Base-by-base conservation (phyloP, 2,888 invertebrate genomes). In the Pachliopta kotzebuea region DNA sequence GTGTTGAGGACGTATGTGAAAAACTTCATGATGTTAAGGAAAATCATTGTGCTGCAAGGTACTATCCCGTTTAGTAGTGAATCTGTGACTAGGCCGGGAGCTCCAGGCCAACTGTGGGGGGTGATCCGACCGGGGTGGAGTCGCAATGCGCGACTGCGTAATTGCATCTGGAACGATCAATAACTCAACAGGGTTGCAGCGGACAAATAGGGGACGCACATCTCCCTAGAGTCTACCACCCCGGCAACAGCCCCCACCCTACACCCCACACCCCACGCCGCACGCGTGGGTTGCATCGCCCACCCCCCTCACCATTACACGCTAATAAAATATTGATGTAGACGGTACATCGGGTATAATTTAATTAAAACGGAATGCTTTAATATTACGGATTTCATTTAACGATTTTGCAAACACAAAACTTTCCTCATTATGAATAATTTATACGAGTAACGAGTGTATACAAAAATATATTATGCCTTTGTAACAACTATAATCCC, bases 61-160 rank as follows among this genome's bases (percentile, higher is more conserved):
- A 31, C 26, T 49, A 26, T 26, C 26, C 7, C 31, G 2, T 2
- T 58, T 31, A 31, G 31, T n/a, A n/a, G 24, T 20, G 14, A 20
- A 9, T 7, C n/a, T 50, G 50, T 20, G 14, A 17, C 21, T 52
- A 23, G 21, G 2, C 11, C 21, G 50, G 7, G 50, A 52, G 50
- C 45, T 18, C n/a, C 45, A n/a, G n/a, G n/a, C 50, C 11, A n/a
- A 23, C n/a, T 21, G 26, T 8, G 21, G 21, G 45, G 7, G n/a
- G n/a, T n/a, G n/a, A n/a, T n/a, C 14, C 11, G 29, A 20, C 17
- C 17, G 60, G 53, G 60, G 4, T 45, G 8, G 18, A 6, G 21
- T 23, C 17, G 54, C 60, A 45, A 14, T 17, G 37, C 60, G 55
- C 54, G 42, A 24, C 45, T 55, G 54, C 45, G 54, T 24, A 55